A percentile compares a stretch with the other conserved stretches of the same genome.
Conservation (phyloP, 1,140 invertebrate species). For the Drosophila gunungcola region DNA sequence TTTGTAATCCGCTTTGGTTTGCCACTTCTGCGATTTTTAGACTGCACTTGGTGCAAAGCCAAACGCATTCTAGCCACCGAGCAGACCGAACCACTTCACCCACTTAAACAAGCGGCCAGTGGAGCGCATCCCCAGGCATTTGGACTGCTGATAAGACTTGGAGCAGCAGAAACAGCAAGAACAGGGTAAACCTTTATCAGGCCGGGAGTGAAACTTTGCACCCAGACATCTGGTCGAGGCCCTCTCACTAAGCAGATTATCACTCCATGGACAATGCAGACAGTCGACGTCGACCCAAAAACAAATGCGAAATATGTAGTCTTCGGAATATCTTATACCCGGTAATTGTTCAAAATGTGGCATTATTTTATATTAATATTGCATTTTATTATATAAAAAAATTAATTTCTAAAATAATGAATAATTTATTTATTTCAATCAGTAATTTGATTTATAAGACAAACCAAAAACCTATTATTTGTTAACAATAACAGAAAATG, state of each 20-base stretch:
- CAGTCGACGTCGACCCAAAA: conserved; percentile 20
- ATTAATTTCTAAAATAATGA: no score
- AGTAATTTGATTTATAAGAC: no score
- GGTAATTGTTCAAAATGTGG: no score
- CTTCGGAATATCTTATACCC: neutral
- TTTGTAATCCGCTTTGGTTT: conserved; percentile 28
- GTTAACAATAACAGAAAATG: no score
- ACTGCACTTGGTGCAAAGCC: conserved; percentile 16
- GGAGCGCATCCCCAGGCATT: conserved; percentile 40
- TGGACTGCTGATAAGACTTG: conserved; percentile 36
- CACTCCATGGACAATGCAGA: conserved; percentile 23
- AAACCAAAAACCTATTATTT: no score
- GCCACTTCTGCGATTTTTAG: conserved; percentile 7
- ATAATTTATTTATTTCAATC: no score
- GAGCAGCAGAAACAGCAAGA: conserved; percentile 17
- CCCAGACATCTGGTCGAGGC: conserved; percentile 40
- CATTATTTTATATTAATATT: neutral
- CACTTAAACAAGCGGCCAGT: conserved; percentile 22
- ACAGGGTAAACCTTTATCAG: conserved; percentile 50
- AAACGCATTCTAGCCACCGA: conserved; percentile 8
- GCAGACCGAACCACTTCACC: conserved; percentile 25
- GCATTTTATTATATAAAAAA: no score
- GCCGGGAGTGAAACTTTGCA: conserved; percentile 43
- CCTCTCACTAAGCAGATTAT: conserved; percentile 47
- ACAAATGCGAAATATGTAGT: neutral